A percentile compares a stretch with the other conserved stretches of the same genome.
phyloP scores from a whole-genome alignment of 2,888 invertebrate species.

The Electrophaes corylata region DNA sequence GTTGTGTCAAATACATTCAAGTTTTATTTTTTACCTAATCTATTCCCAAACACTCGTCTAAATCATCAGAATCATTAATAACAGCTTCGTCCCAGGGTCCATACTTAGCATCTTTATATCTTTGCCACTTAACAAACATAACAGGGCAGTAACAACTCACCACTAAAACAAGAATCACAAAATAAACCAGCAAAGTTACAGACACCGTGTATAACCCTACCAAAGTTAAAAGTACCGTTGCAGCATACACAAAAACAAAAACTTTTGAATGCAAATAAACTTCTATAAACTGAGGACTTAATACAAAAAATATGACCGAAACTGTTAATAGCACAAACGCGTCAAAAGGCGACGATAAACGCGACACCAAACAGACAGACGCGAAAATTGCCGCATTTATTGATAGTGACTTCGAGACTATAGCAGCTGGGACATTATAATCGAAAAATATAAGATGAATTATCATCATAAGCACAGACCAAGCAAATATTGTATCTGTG shows the following conservation, averaged over 20 bases:
- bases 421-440: constrained; percentile 93
- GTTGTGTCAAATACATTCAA: too few relatives aligned
- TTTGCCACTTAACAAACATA: constrained; percentile 90
- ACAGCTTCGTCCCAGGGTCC: constrained; percentile 99
- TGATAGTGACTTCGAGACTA: constrained; percentile 96
- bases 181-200: constrained; percentile 83
- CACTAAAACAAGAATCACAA: constrained; percentile 84
- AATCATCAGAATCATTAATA: constrained; percentile 85
- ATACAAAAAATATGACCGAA: constrained; percentile 94
- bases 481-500: constrained; percentile 98
- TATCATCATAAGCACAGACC: constrained; percentile 93
- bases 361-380: constrained; percentile 96
- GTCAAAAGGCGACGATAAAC: constrained; percentile 92
- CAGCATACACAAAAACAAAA: constrained; percentile 78
- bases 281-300: constrained; percentile 92
- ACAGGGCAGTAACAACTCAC: constrained; percentile 90
- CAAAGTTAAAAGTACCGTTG: constrained; percentile 79
- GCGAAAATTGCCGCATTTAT: constrained; percentile 98
- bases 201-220: constrained; percentile 84
- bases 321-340: constrained; percentile 96
- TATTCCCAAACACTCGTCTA: constrained; percentile 62
- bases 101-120: constrained; percentile 95
- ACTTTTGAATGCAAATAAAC: constrained; percentile 84
- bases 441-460: constrained; percentile 96
- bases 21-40: constrained; percentile 7